Evolutionary conservation across 1,140 invertebrate genomes (phyloP).

Genomic region (Caligus rogercresseyi): DNA sequence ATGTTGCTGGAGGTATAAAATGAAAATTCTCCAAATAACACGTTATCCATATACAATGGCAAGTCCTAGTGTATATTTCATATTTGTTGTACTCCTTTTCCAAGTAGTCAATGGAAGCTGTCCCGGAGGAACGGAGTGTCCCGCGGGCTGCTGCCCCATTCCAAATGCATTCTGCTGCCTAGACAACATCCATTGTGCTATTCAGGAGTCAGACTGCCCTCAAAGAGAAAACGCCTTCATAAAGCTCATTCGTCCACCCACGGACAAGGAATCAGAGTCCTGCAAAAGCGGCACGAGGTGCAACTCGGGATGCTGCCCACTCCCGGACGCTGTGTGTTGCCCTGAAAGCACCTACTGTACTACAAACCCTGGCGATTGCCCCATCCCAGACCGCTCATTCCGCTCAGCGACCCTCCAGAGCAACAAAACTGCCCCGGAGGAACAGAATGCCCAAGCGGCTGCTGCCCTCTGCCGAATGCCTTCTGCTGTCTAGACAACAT

Average conservation of each 20-base stretch:
- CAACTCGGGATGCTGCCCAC: background rate
- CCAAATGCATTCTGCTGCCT: background rate
- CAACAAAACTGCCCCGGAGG: too few relatives aligned
- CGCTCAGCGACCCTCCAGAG: too few relatives aligned
- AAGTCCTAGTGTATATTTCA: too few relatives aligned
- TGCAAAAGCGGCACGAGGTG: background rate
- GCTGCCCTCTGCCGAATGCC: background rate
- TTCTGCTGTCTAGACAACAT: background rate
- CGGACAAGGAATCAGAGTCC: too few relatives aligned
- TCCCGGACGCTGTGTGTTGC: background rate
- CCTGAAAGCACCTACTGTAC: background rate
- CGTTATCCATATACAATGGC: too few relatives aligned
- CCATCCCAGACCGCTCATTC: background rate
- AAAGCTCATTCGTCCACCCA: too few relatives aligned
- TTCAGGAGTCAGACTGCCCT: background rate
- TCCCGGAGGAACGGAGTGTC: constrained; percentile 5
- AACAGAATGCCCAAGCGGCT: background rate
- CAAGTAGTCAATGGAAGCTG: too few relatives aligned
- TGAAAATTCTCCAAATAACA: too few relatives aligned
- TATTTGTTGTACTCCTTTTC: too few relatives aligned
- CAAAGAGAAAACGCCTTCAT: too few relatives aligned
- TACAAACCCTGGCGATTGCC: background rate
- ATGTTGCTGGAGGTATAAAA: too few relatives aligned
- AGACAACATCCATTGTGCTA: background rate
- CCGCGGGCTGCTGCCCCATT: background rate